Base-by-base conservation (phyloP, 2,888 invertebrate species). In the Graphium colonna region DNA sequence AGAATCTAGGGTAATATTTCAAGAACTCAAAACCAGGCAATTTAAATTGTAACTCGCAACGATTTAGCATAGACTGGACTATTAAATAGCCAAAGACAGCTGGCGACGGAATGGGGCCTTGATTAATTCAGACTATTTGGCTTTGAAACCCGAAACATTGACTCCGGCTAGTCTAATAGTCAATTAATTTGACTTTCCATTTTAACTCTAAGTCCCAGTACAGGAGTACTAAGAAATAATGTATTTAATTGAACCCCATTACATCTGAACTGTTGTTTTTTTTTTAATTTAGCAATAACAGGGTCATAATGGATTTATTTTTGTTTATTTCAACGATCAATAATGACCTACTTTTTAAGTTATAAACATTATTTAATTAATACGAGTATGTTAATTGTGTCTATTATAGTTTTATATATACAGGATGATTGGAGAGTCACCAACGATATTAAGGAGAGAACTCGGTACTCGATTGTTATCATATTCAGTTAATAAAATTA, bases 141-240 rank as follows among this genome's bases (percentile, higher is more conserved):
- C 57, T 62, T 57, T 47, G 60, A 59, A 61, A 61, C 60, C 58
- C 58, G 49, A 62, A 66, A 59, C 66, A 62, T 64, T 64, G 62
- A 61, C 60, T 61, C 59, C 58, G 59, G 56, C 58, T 58, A 57
- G 51, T 39, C 52, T 55, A 50, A 55, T 41, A 58, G 61, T 63
- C 67, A 63, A 67, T 67, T 63, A 60, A 62, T 66, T 64, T 66
- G 67, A 55, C 65, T 63, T 66, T 63, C 64, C 52, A 61, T 61
- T 61, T 62, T 38, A 46, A 17, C 15, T 36, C 13, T 51, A 15
- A 8, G 31, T 16, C 15, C 33, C 15, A 49, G 49, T 54, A 8
- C 48, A 33, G 40, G 40, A 31, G 48, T 39, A 45, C 33, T 44
- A 7, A 46, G 4, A 15, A 26, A 12, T 18, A 38, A 38, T 26